Evolutionary conservation across 2,797 vertebrate genomes (phyloP).

Genomic region (Pantherophis vulpinus): DNA sequence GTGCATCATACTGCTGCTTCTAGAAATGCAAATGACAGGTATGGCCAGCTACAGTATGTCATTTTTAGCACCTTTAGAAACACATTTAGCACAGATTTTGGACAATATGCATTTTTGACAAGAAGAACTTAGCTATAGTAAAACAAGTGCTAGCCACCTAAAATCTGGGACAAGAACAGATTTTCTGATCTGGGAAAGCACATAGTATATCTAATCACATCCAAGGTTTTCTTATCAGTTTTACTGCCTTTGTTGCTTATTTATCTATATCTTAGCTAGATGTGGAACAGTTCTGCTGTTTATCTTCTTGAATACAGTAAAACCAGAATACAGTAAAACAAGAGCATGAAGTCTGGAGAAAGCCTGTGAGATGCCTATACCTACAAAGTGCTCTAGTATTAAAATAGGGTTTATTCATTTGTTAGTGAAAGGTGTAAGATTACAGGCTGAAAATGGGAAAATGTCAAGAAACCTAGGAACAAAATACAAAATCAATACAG

Average conservation of each 20-base stretch:
- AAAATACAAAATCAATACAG: neutral
- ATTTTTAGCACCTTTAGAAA: neutral
- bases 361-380: neutral
- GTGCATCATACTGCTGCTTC: neutral
- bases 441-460: neutral
- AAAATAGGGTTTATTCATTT: neutral
- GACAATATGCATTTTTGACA: neutral
- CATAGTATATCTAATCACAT: neutral
- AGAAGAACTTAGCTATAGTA: neutral
- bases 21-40: neutral
- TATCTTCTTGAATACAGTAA: neutral
- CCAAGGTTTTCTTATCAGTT: neutral
- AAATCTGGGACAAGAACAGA: neutral
- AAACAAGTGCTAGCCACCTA: neutral
- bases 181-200: neutral
- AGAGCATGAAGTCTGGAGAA: neutral
- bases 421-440: neutral
- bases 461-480: neutral
- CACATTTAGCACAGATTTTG: neutral
- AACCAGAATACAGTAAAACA: neutral
- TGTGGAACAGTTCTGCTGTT: neutral
- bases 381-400: neutral
- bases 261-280: neutral
- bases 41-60: neutral
- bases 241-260: neutral